Evolutionary conservation across 2,888 invertebrate genomes (phyloP).

Genomic region (Limenitis camilla): DNA sequence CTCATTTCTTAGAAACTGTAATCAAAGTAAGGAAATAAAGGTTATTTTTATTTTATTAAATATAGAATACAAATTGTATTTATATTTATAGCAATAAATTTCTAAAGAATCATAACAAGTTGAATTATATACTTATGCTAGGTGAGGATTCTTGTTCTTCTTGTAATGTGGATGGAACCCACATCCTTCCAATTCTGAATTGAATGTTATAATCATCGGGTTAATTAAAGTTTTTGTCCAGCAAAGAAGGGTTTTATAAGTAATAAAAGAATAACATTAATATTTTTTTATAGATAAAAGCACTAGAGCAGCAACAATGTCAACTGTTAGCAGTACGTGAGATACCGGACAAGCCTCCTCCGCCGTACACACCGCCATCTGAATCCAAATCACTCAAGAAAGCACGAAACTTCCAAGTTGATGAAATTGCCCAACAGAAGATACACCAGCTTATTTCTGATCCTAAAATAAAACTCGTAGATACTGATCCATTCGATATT

Average conservation of each 20-base stretch:
- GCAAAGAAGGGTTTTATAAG: background rate
- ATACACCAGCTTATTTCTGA: slow-evolving; percentile 33
- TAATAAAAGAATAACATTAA: background rate
- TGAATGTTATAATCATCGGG: too few relatives aligned
- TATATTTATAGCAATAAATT: too few relatives aligned
- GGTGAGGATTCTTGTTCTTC: too few relatives aligned
- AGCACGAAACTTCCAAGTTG: slow-evolving; percentile 39
- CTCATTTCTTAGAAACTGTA: too few relatives aligned
- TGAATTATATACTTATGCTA: too few relatives aligned
- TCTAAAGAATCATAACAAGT: too few relatives aligned
- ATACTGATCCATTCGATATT: slow-evolving; percentile 42
- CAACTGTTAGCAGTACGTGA: slow-evolving; percentile 58
- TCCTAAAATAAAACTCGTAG: slow-evolving; percentile 5
- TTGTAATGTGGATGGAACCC: too few relatives aligned
- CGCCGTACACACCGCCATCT: slow-evolving; percentile 61
- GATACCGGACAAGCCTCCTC: slow-evolving; percentile 68
- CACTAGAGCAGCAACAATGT: slow-evolving; percentile 61
- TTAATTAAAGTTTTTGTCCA: too few relatives aligned
- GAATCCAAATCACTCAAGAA: slow-evolving; percentile 35
- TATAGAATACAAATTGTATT: too few relatives aligned
- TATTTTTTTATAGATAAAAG: slow-evolving; percentile 51
- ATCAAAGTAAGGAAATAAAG: too few relatives aligned
- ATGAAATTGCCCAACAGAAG: slow-evolving; percentile 36
- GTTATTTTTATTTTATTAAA: too few relatives aligned
- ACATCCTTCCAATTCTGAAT: too few relatives aligned